Conservation (phyloP, 37 sponge, comb jelly and placozoan species). For the Oopsacas minuta region DNA sequence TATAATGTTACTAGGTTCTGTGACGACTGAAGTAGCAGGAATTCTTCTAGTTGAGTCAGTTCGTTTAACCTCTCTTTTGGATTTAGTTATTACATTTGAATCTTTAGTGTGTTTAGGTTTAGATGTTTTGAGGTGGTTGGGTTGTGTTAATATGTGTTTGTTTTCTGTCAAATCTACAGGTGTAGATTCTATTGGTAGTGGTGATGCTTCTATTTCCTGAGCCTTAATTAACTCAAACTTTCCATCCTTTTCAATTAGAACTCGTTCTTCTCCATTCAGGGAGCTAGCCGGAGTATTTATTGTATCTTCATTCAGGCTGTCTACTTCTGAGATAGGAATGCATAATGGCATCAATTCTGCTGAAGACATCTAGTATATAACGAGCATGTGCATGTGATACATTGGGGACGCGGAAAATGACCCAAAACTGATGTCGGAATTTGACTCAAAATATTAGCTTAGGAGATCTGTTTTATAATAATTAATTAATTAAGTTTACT, state of each 20-base stretch:
- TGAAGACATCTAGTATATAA: not conserved
- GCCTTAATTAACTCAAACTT: conserved; percentile 7
- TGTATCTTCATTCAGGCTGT: not conserved
- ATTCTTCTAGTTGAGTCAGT: not conserved
- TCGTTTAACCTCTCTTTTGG: not conserved
- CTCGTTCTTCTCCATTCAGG: not conserved
- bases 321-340: not conserved
- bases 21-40: not conserved
- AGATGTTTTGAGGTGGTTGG: not conserved
- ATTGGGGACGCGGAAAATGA: too few relatives aligned
- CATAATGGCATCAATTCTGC: not conserved
- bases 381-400: too few relatives aligned
- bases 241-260: not conserved
- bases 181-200: not conserved
- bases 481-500: too few relatives aligned
- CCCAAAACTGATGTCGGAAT: too few relatives aligned
- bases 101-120: not conserved
- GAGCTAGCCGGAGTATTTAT: not conserved
- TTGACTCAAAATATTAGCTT: too few relatives aligned
- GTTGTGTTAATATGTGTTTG: not conserved
- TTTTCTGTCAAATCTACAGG: not conserved
- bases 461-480: too few relatives aligned
- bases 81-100: not conserved
- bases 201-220: not conserved
- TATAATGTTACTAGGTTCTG: not conserved